Base-by-base conservation (phyloP, 1,140 invertebrate genomes). In the Fopius arisanus region DNA sequence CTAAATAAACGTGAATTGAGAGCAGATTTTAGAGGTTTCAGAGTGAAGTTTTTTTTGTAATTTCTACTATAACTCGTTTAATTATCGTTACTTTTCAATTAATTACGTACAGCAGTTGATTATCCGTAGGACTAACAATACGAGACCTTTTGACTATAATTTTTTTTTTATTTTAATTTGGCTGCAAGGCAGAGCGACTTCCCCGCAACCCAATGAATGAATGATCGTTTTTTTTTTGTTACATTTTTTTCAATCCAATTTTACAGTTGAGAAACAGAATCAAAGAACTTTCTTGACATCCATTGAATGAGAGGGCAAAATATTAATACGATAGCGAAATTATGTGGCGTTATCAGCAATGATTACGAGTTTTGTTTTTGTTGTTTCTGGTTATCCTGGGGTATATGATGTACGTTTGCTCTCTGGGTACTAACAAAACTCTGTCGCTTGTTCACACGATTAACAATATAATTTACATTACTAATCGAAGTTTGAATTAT, bases 221-320 rank as follows among this genome's bases (percentile, higher is more conserved):
- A 40, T 73, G 43, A 67, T 31, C 19, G 62, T 70, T 62, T 14
- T 65, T 19, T 72, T 63, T 48, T 43, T 62, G 33, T 62, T 26
- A 10, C 19, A 3, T 41, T 31, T 66, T 66, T 31, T 19, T 65
- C 14, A n/a, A 62, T 43, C 37, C 7, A 26, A 3, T 69, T 43
- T 70, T 37, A 4, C 48, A 70, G 68, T 59, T 62, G 14, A 40
- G 19, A 59, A 19, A 66, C 23, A 66, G n/a, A 66, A 37, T 66
- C 28, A 66, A 21, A 41, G 2, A 19, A 67, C 19, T 41, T 62
- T 37, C n/a, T 70, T 70, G 48, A 62, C 43, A 48, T 26, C 2
- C 26, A 70, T 54, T 82, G 80, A 84, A 84, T 84, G 80, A 87
- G 86, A 87, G 87, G 87, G 87, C 86, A 88, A 88, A 88, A 87